Evolutionary conservation across 2,888 invertebrate species (phyloP).

Genomic region (Syrphus vitripennis): DNA sequence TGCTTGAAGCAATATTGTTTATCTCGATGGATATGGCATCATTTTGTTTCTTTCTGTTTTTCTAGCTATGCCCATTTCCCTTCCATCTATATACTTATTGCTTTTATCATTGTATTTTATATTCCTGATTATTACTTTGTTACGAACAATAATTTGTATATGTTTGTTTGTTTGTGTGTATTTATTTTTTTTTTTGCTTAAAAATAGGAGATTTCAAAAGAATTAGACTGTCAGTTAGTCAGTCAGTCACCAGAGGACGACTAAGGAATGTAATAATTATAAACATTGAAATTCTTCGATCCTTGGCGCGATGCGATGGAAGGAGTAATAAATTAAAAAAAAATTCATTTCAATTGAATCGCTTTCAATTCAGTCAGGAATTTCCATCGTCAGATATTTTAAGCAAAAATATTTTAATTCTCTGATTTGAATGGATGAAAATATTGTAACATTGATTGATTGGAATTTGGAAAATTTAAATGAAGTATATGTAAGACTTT

Average conservation of each 20-base stretch:
- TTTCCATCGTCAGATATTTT: conserved; percentile 16
- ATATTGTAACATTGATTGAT: not conserved
- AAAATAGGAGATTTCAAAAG: not conserved
- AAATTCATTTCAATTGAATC: conserved; percentile 54
- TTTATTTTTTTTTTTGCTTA: not conserved
- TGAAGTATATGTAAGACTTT: not conserved
- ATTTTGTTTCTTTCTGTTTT: conserved; percentile 18
- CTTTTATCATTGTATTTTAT: conserved; percentile 49
- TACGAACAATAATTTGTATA: not conserved
- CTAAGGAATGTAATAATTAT: conserved; percentile 60
- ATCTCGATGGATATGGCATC: conserved; percentile 66
- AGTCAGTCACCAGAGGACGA: conserved; percentile 25
- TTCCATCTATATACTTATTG: conserved; percentile 6
- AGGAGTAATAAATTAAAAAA: conserved; percentile 59
- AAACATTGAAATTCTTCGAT: conserved; percentile 34
- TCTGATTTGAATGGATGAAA: not conserved
- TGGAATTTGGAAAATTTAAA: not conserved
- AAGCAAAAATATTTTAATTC: conserved; percentile 39
- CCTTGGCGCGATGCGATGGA: not conserved
- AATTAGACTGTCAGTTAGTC: not conserved
- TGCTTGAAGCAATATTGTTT: conserved; percentile 65
- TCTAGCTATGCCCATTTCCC: not conserved
- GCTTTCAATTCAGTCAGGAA: conserved; percentile 24
- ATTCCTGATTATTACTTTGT: conserved; percentile 20
- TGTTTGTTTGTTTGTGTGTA: not conserved